Evolutionary conservation across 2,888 invertebrate genomes (phyloP).

Genomic region (Amorpha juglandis): DNA sequence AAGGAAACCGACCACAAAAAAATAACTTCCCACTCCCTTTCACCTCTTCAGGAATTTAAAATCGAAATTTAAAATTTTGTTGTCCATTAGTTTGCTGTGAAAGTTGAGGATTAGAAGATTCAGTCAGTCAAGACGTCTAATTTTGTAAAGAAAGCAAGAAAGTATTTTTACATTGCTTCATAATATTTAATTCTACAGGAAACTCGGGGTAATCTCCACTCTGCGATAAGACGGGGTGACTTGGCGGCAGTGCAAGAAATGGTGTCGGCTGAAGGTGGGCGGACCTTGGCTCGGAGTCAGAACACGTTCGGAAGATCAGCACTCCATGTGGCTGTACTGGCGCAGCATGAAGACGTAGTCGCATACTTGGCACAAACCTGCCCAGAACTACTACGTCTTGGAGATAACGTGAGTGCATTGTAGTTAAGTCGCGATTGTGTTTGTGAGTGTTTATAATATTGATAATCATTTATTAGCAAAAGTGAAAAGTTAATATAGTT

Average conservation of each 20-base stretch:
- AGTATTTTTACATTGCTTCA: background rate
- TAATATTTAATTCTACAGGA: slow-evolving; percentile 81
- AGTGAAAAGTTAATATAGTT: no score
- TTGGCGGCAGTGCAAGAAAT: slow-evolving; percentile 84
- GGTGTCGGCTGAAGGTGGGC: slow-evolving; percentile 79
- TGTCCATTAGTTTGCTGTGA: no score
- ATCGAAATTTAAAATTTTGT: no score
- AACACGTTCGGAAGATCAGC: slow-evolving; percentile 90
- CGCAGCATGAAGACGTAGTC: slow-evolving; percentile 92
- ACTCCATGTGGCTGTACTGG: slow-evolving; percentile 93
- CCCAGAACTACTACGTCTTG: slow-evolving; percentile 89
- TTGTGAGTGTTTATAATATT: background rate
- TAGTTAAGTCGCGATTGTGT: background rate
- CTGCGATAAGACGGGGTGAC: slow-evolving; percentile 86
- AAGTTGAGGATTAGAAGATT: no score
- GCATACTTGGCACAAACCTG: slow-evolving; percentile 89
- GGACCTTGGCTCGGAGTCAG: slow-evolving; percentile 75
- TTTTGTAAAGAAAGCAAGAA: no score
- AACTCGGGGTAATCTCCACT: slow-evolving; percentile 90
- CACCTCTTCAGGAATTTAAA: no score
- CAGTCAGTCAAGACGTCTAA: no score
- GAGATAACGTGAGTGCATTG: slow-evolving; percentile 90
- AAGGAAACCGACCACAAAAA: no score
- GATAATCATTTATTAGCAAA: no score
- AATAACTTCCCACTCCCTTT: no score